Percentiles rank a stretch among this genome's conserved stretches.
Evolutionary conservation across 2,888 invertebrate genomes (phyloP).

Genomic region (Hyposoter dolosus): DNA sequence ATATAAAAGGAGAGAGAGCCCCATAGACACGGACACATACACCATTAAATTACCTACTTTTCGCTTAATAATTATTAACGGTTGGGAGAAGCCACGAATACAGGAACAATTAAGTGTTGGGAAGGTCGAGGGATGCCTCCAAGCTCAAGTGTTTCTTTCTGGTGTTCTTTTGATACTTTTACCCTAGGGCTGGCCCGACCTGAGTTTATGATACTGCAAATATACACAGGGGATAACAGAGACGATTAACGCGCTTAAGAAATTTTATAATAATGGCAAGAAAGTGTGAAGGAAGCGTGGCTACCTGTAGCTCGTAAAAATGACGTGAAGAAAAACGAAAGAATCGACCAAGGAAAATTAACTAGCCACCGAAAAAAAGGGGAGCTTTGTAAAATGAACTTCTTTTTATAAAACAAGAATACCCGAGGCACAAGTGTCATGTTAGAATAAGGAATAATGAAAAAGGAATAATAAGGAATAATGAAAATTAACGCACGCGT

Average conservation of each 20-base stretch:
- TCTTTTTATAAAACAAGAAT: neutral
- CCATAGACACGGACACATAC: neutral
- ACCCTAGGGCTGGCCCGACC: neutral
- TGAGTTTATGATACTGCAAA: constrained; percentile 46
- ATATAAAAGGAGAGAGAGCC: neutral
- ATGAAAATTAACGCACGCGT: neutral
- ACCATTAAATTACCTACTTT: constrained; percentile 60
- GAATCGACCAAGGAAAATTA: neutral
- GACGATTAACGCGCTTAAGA: constrained; percentile 13
- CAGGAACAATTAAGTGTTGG: constrained; percentile 48
- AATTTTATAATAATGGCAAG: constrained; percentile 43
- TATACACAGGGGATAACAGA: constrained; percentile 33
- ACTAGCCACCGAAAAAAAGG: neutral
- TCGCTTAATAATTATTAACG: constrained; percentile 65
- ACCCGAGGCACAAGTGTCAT: neutral
- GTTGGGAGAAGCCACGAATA: constrained; percentile 34
- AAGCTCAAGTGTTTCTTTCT: constrained; percentile 12
- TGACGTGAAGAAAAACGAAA: neutral
- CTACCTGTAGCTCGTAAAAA: constrained; percentile 50
- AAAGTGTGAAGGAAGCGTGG: constrained; percentile 7
- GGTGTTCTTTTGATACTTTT: constrained; percentile 36
- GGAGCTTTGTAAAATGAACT: neutral
- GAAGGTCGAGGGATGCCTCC: constrained; percentile 15
- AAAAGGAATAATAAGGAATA: too few species aligned
- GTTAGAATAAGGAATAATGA: neutral